These are phyloP conservation scores for Pachymerium ferrugineum DNA, from an alignment of 2,888 invertebrate genomes.

Conservation along the genomic window DNA sequence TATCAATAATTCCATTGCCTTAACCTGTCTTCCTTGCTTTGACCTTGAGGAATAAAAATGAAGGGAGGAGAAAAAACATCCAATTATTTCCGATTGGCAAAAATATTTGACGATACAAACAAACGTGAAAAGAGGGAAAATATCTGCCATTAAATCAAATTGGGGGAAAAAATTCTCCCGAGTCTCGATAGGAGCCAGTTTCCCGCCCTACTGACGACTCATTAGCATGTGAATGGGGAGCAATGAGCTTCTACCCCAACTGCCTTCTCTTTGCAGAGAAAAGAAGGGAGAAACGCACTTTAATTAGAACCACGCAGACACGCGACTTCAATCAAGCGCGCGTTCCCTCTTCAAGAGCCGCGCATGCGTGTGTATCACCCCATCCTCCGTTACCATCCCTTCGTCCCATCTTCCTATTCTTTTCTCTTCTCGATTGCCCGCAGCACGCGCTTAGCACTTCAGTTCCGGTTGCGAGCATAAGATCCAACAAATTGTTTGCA, in stretches of 20 bases:
- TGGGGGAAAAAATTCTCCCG: neutral
- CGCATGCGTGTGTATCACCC: conserved; percentile 3
- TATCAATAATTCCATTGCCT: neutral
- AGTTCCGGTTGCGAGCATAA: conserved; percentile 9
- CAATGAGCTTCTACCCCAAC: conserved; percentile 13
- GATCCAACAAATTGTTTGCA: conserved; percentile 19
- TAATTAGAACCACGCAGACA: conserved; percentile 18
- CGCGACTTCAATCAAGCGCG: conserved; percentile 16
- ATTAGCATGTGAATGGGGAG: conserved; percentile 17
- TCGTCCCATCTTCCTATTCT: neutral
- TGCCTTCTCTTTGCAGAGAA: conserved; percentile 14
- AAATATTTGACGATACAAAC: neutral
- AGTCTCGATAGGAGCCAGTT: neutral
- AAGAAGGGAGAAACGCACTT: conserved; percentile 14
- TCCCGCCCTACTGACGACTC: conserved; percentile 7
- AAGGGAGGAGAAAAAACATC: neutral
- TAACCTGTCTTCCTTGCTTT: neutral
- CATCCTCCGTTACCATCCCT: too few species aligned
- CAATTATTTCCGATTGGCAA: neutral
- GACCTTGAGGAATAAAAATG: neutral
- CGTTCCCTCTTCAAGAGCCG: conserved; percentile 4
- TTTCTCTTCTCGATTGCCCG: conserved; percentile 7
- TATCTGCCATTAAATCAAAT: conserved; percentile 10
- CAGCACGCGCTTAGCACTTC: conserved; percentile 16
- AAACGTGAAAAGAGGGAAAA: conserved; percentile 1